Evolutionary conservation across 2,113 vertebrate genomes (phyloP).

Genomic region (Eublepharis macularius): DNA sequence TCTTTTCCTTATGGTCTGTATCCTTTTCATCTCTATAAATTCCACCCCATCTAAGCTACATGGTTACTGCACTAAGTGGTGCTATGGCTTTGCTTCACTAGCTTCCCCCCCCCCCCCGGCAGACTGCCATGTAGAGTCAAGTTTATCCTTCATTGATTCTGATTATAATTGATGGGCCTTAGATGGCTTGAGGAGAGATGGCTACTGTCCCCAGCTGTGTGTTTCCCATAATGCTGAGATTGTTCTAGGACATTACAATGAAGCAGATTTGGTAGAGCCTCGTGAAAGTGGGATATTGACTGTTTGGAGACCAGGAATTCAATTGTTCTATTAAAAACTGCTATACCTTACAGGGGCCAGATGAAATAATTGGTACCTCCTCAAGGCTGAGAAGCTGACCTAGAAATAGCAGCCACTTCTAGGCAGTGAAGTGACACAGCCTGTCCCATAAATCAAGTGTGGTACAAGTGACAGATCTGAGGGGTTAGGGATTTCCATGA

Average conservation of each 20-base stretch:
- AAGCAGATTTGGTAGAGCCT: not conserved
- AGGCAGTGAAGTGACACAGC: not conserved
- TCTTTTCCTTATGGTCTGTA: too few species aligned
- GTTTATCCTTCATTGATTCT: not conserved
- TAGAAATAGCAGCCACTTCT: constrained; percentile 2
- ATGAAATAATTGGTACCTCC: constrained; percentile 7
- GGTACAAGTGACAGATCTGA: not conserved
- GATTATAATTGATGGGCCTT: not conserved
- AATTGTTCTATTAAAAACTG: not conserved
- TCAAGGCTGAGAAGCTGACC: constrained; percentile 7
- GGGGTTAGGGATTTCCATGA: not conserved
- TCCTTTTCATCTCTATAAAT: not conserved
- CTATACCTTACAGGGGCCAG: not conserved
- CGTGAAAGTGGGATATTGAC: not conserved
- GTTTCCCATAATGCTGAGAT: not conserved
- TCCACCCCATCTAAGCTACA: not conserved
- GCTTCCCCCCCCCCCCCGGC: not conserved
- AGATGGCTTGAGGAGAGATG: not conserved
- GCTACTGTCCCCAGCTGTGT: not conserved
- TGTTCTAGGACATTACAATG: not conserved
- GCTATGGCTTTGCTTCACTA: not conserved
- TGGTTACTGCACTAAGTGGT: not conserved
- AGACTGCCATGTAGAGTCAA: not conserved
- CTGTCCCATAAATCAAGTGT: not conserved
- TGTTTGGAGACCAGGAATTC: not conserved